phyloP scores from a whole-genome alignment of 2,888 invertebrate genomes.

The Caenorhabditis virilis region DNA sequence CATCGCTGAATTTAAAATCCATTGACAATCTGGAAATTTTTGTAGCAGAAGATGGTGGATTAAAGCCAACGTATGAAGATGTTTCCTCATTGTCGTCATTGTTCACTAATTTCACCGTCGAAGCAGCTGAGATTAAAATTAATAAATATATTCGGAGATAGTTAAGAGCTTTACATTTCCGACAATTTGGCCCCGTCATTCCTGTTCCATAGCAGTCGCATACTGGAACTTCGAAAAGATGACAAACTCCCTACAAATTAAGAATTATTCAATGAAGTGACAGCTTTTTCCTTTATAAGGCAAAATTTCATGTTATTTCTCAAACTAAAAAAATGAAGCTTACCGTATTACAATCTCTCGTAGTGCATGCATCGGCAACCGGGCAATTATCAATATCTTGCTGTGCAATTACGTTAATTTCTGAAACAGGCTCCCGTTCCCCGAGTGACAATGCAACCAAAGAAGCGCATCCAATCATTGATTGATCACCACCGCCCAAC shows the following conservation, averaged over 20 bases:
- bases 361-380: constrained; percentile 32
- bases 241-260: constrained; percentile 37
- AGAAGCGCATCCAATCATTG: constrained; percentile 48
- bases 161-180: constrained; percentile 24
- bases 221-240: constrained; percentile 41
- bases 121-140: constrained; percentile 12
- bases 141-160: neutral
- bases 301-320: neutral
- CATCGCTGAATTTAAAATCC: constrained; percentile 37
- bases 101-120: constrained; percentile 22
- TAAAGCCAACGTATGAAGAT: constrained; percentile 23
- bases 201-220: constrained; percentile 53
- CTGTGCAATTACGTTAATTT: constrained; percentile 9
- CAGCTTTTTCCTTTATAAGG: too few species aligned
- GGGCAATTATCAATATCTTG: constrained; percentile 40
- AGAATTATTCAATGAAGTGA: neutral
- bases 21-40: constrained; percentile 27
- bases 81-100: constrained; percentile 36
- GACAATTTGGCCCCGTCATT: constrained; percentile 49
- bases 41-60: constrained; percentile 27
- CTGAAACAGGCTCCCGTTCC: neutral
- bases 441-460: constrained; percentile 38
- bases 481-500: constrained; percentile 31
- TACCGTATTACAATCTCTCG: constrained; percentile 38
- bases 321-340: neutral